phyloP scores from a whole-genome alignment of 2,888 invertebrate species.

The Drosophila mercatorum region DNA sequence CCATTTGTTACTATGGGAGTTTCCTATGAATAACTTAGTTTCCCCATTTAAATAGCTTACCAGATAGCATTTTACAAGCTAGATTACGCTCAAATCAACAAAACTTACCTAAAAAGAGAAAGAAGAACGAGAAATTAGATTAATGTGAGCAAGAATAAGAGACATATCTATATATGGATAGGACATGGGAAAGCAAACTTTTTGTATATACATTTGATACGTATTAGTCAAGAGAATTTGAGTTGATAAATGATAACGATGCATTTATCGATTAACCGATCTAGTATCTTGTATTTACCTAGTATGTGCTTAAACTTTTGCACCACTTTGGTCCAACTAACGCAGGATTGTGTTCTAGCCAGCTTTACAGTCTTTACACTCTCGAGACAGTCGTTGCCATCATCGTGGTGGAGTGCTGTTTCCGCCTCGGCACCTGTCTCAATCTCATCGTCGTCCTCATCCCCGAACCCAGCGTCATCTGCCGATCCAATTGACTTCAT shows the following conservation, averaged over 20 bases:
- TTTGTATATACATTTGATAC: background rate
- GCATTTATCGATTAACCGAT: background rate
- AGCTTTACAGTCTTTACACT: conserved; percentile 69
- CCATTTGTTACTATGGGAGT: conserved; percentile 10
- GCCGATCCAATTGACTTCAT: conserved; percentile 24
- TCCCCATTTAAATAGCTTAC: conserved; percentile 48
- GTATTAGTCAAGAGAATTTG: background rate
- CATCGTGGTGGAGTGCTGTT: conserved; percentile 29
- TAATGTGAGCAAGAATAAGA: background rate
- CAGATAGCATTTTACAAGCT: conserved; percentile 24
- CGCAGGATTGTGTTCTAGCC: conserved; percentile 80
- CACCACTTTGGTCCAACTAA: conserved; percentile 83
- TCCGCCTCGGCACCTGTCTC: conserved; percentile 71
- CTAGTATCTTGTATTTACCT: conserved; percentile 68
- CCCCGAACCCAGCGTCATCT: conserved; percentile 26
- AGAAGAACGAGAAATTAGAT: conserved; percentile 1
- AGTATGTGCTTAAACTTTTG: conserved; percentile 82
- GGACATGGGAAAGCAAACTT: conserved; percentile 12
- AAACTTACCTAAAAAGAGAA: conserved; percentile 72
- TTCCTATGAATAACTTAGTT: background rate
- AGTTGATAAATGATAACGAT: background rate
- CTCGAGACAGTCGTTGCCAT: conserved; percentile 48
- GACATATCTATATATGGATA: background rate
- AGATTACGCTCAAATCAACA: conserved; percentile 3
- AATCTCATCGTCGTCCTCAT: conserved; percentile 45